Conservation (phyloP, 2,888 invertebrate species). For the Philaethria dido region DNA sequence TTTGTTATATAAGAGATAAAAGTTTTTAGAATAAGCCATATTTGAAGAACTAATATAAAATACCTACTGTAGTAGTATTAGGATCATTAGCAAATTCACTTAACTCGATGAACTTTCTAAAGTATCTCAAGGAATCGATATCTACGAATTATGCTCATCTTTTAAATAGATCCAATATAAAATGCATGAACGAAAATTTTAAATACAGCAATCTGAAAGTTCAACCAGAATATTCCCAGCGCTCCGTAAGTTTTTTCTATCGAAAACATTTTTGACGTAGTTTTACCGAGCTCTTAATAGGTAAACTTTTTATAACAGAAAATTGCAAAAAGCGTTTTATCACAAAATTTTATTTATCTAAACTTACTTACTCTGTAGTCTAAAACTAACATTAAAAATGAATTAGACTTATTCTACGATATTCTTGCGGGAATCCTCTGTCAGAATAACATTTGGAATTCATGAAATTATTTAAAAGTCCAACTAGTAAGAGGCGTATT, state of each 20-base stretch:
- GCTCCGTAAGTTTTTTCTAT: slow-evolving; percentile 40
- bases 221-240: slow-evolving; percentile 40
- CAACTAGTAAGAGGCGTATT: slow-evolving; percentile 18
- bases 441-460: neutral
- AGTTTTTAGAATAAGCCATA: neutral
- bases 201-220: slow-evolving; percentile 40
- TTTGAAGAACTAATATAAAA: neutral
- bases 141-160: slow-evolving; percentile 12
- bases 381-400: slow-evolving; percentile 26
- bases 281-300: slow-evolving; percentile 46
- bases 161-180: slow-evolving; percentile 23
- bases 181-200: slow-evolving; percentile 34
- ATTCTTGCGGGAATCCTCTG: neutral
- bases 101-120: neutral
- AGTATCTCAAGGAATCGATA: neutral
- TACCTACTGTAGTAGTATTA: neutral
- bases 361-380: slow-evolving; percentile 15
- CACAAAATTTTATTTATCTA: slow-evolving; percentile 35
- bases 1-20: neutral
- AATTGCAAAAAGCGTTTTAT: slow-evolving; percentile 39
- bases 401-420: slow-evolving; percentile 19
- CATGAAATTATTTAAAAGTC: neutral
- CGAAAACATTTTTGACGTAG: slow-evolving; percentile 45
- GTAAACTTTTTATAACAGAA: slow-evolving; percentile 44
- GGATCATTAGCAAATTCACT: neutral